Conservation (phyloP, 2,888 invertebrate genomes). For the Neoaliturus tenellus region DNA sequence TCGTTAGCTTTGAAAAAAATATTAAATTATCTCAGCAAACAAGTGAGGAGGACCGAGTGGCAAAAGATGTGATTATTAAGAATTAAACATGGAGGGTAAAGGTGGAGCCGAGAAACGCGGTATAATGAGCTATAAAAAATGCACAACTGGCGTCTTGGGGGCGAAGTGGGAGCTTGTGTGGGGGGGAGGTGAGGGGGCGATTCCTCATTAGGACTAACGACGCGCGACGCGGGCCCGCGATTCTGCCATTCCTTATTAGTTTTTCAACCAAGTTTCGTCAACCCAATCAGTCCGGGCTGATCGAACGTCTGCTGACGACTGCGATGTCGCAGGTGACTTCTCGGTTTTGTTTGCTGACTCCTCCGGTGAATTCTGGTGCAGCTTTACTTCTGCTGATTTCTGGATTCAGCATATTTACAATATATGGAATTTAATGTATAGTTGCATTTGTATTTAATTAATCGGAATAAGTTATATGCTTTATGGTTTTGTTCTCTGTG, state of each 20-base stretch:
- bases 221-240: conserved; percentile 32
- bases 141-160: conserved; percentile 54
- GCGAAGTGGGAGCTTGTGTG: conserved; percentile 10
- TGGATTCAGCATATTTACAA: too few relatives aligned
- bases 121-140: conserved; percentile 60
- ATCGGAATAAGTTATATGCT: too few relatives aligned
- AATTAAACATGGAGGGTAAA: conserved; percentile 56
- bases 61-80: conserved; percentile 58
- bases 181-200: conserved; percentile 31
- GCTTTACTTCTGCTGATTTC: too few relatives aligned
- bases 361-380: too few relatives aligned
- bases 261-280: conserved; percentile 43
- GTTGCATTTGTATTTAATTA: too few relatives aligned
- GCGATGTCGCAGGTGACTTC: background rate
- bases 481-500: too few relatives aligned
- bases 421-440: too few relatives aligned
- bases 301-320: background rate
- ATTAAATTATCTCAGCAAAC: conserved; percentile 56
- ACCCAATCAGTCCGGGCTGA: conserved; percentile 10
- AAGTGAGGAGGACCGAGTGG: conserved; percentile 47
- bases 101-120: conserved; percentile 49
- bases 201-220: conserved; percentile 53
- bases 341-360: too few relatives aligned
- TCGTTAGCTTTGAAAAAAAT: conserved; percentile 54
- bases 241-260: conserved; percentile 55